Evolutionary conservation across 2,797 vertebrate genomes (phyloP), one percentile per base, ranked within the genome.

Genomic region (Falco concolor): DNA sequence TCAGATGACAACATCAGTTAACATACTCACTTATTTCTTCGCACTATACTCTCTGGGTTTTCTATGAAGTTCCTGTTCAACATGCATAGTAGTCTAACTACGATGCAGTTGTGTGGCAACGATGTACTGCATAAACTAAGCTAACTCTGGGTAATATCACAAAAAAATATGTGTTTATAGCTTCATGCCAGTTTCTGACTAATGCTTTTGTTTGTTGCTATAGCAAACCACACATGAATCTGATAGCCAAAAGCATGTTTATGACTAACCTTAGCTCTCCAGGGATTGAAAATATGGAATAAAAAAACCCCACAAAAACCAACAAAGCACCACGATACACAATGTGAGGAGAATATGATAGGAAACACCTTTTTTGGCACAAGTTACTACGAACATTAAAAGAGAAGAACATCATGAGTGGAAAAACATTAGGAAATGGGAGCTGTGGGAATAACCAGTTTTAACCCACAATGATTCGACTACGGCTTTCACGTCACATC

Each of bases 131-230:
- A 95, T 92, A 96, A 97, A 96, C 95, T 96, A 95, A 85, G 77
- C 64, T 94, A 95, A 97, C 90, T 95, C 97, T 97, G 96, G 95
- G 97, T 89, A 96, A 86, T 93, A 95, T 97, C 97, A 96, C 64
- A 9, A 92, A 96, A 95, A 93, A 94, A 86, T 8, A 95, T 54
- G 91, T 97, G 96, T 97, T 97, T 97, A 96, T 93, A 97, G 79
- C 86, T 92, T 88, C 72, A 88, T 96, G 96, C 97, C 97, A 97
- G 95, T 93, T 96, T 95, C 95, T 97, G 97, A 97, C 95, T 98
- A 97, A 97, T 95, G 94, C 94, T 96, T 97, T 96, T 97, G 95
- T 97, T 97, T 97, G 97, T 97, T 97, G 96, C 97, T 97, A 97
- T 97, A 96, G 96, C 79, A 96, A 97, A 95, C 94, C 73, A 94